phyloP scores from a whole-genome alignment of 2,888 invertebrate species.

The Chrysopilus asiliformis region DNA sequence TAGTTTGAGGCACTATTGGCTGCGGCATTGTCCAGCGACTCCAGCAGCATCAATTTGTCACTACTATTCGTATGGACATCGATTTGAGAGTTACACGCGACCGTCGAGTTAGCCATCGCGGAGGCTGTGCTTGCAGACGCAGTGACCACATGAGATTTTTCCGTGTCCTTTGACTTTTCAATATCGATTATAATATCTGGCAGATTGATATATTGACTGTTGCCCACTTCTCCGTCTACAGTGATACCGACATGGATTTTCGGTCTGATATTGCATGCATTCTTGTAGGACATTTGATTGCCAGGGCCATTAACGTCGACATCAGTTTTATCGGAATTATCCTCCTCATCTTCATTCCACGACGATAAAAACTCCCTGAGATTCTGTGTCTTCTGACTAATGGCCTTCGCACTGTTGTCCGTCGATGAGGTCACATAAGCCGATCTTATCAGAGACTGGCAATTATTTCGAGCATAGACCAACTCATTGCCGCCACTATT shows the following conservation, averaged over 20 bases:
- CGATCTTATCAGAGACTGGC: no score
- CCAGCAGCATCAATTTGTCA: background rate
- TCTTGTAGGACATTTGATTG: constrained; percentile 18
- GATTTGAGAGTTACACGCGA: no score
- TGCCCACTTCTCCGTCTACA: constrained; percentile 21
- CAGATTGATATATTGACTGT: constrained; percentile 26
- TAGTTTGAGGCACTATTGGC: no score
- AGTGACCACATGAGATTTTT: constrained; percentile 1
- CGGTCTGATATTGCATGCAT: constrained; percentile 16
- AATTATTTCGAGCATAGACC: no score
- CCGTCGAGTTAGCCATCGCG: no score
- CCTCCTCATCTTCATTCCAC: constrained; percentile 36
- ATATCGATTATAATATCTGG: constrained; percentile 36
- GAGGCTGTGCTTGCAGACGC: no score
- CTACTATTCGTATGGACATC: background rate
- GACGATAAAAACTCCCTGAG: constrained; percentile 33
- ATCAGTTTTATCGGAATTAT: constrained; percentile 11
- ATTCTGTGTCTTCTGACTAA: no score
- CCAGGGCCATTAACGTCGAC: constrained; percentile 9
- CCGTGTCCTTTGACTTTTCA: constrained; percentile 25
- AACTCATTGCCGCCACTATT: no score
- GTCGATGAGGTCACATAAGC: no score
- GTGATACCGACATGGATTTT: constrained; percentile 22
- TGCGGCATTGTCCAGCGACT: no score
- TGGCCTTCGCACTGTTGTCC: no score